phyloP scores from a whole-genome alignment of 2,113 vertebrate species.

The Verasper variegatus region DNA sequence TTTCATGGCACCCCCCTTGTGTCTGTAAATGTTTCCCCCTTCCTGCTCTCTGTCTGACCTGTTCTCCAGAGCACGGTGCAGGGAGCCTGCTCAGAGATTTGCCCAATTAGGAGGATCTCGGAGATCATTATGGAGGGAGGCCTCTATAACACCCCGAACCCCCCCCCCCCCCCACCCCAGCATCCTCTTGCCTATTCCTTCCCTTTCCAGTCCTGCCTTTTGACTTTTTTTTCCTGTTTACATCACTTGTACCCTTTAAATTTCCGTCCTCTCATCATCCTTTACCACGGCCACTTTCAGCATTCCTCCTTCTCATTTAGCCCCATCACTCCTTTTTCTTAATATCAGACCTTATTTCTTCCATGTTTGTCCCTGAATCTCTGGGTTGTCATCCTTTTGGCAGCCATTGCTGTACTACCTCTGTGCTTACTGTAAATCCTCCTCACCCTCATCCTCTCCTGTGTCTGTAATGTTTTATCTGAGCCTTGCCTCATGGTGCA shows the following conservation, averaged over 20 bases:
- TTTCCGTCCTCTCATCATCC: slow-evolving; percentile 7
- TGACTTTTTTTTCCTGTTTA: slow-evolving; percentile 43
- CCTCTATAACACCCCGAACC: slow-evolving; percentile 8
- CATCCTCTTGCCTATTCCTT: slow-evolving; percentile 28
- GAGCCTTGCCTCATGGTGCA: neutral
- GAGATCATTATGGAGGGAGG: slow-evolving; percentile 56
- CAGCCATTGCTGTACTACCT: neutral
- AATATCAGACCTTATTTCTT: neutral
- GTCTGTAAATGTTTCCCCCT: slow-evolving; percentile 49
- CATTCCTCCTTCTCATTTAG: slow-evolving; percentile 21
- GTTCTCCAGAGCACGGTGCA: slow-evolving; percentile 45
- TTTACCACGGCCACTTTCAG: slow-evolving; percentile 3
- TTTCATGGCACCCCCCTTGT: slow-evolving; percentile 60
- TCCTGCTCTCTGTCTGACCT: slow-evolving; percentile 53
- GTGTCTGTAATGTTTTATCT: slow-evolving; percentile 4
- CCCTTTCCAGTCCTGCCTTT: slow-evolving; percentile 22
- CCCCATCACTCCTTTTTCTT: slow-evolving; percentile 6
- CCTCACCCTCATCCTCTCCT: slow-evolving; percentile 7
- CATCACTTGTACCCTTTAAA: slow-evolving; percentile 15
- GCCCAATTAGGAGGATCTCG: slow-evolving; percentile 74
- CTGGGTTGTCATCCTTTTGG: neutral
- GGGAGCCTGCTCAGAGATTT: slow-evolving; percentile 59
- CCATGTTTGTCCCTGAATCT: neutral
- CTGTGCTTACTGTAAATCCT: slow-evolving; percentile 22
- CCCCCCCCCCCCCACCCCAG: neutral